Evolutionary conservation across 2,888 invertebrate species (phyloP), one percentile per base, ranked within the genome.

Genomic region (Caenorhabditis virilis): DNA sequence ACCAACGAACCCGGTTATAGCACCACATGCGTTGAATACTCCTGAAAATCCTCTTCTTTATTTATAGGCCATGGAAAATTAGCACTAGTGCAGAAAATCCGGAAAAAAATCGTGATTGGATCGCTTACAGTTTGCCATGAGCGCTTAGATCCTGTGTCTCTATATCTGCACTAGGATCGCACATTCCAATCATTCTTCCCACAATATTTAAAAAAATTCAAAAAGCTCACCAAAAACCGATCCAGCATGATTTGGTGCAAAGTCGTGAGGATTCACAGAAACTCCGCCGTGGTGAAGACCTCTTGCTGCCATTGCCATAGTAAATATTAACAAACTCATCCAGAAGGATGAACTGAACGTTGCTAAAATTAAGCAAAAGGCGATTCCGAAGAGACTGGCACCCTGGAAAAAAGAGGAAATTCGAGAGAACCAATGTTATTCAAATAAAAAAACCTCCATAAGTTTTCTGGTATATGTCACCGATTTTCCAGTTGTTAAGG

Each of bases 241-340:
- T 26, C 90, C 90, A 2, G 90, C 88, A 84, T 89, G 88, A 66
- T 88, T 86, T 0, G 90, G 90, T 1, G 89, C 89, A 64, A 90
- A 86, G 79, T 90, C 90, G 72, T 89, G 89, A 1, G 89, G 89
- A 84, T 90, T 90, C 16, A 89, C 89, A 3, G 88, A 87, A 11
- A 90, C 89, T 15, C 89, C 89, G 79, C 88, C 89, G 77, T 88
- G 89, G 77, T 90, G 89, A 76, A 90, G 88, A 22, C 89, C 89
- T 54, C 89, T 88, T 45, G 88, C 88, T 36, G 88, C 88, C 82
- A 87, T 85, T 35, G 88, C 87, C 33, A 87, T 71, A 16, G 87
- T 86, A 82, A 88, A 85, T 72, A 86, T 86, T 48, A 86, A 70
- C 57, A 88, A 84, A 1, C 87, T 85, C 20, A 83, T 13, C 46